Evolutionary conservation across 2,888 invertebrate species (phyloP).

Genomic region (Amphipyra tragopoginis): DNA sequence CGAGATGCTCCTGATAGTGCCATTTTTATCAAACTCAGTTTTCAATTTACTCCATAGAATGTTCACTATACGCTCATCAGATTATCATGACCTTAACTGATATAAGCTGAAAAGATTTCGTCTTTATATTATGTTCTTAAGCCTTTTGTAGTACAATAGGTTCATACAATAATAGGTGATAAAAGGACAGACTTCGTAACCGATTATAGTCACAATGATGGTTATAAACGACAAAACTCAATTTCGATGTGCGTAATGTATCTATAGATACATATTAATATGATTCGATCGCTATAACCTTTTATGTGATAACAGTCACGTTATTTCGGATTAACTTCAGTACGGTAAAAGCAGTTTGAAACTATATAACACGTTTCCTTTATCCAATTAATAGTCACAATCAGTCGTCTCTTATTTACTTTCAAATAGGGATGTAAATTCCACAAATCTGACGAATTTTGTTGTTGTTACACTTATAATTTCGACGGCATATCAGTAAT

Average conservation of each 20-base stretch:
- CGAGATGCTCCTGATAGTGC: too few relatives aligned
- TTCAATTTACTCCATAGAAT: background rate
- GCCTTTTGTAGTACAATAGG: slow-evolving; percentile 3
- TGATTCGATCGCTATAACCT: background rate
- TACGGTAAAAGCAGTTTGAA: too few relatives aligned
- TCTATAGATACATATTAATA: too few relatives aligned
- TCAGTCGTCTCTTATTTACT: too few relatives aligned
- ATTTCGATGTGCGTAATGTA: background rate
- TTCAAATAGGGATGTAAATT: background rate
- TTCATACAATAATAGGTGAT: slow-evolving; percentile 11
- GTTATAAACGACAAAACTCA: background rate
- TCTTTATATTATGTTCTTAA: slow-evolving; percentile 2
- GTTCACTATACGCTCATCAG: background rate
- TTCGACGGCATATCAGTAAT: slow-evolving; percentile 3
- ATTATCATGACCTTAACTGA: background rate
- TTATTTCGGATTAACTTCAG: background rate
- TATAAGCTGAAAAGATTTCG: background rate
- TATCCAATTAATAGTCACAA: too few relatives aligned
- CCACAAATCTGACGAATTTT: background rate
- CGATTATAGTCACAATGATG: slow-evolving; percentile 4
- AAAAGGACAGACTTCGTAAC: background rate
- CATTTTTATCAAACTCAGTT: background rate
- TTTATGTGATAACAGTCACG: background rate
- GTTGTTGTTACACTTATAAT: background rate
- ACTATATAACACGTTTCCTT: too few relatives aligned